Evolutionary conservation across 2,797 vertebrate genomes (phyloP), one percentile per base, ranked within the genome.

Genomic region (Gallinago solitaria): DNA sequence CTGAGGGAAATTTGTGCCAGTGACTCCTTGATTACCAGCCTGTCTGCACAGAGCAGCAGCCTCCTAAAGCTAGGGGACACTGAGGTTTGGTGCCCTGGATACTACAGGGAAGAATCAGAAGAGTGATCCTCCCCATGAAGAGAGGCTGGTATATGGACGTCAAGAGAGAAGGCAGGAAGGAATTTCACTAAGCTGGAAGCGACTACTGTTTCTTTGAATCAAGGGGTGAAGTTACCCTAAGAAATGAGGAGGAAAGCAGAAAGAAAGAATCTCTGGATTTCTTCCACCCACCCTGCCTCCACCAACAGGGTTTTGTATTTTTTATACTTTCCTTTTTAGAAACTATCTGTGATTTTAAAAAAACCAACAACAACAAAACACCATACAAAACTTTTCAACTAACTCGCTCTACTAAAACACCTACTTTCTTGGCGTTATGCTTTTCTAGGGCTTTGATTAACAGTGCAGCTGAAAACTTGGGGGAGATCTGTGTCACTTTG

Each of bases 401-500:
- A 51, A 12, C 5, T 2, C 14, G 2, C 3, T 81, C 33, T 56
- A 37, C 17, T 64, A 18, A 64, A 83, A 28, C 11, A 35, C 1
- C 28, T 35, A 0, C 25, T 41, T 78, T 68, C 8, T 77, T 43
- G 25, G 18, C 41, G 23, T 47, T 59, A 2, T 1, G 7, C 33
- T 24, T 87, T 79, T 45, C 45, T 64, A 27, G 11, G 53, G 47
- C 68, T 86, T 64, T 80, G 56, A 39, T 86, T 18, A 63, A 27
- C 37, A 0, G 0, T 18, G 35, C n/a, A 69, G 53, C 57, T 43
- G 47, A 56, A 64, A 35, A 59, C 4, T 2, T 37, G 18, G 19
- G 24, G 32, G 8, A 53, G 16, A 47, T 70, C 39, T 21, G 1
- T 30, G 37, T 28, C 51, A 23, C 6, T 27, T 20, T 82, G 41